Conservation (phyloP, 2,113 vertebrate genomes). For the Platichthys flesus region DNA sequence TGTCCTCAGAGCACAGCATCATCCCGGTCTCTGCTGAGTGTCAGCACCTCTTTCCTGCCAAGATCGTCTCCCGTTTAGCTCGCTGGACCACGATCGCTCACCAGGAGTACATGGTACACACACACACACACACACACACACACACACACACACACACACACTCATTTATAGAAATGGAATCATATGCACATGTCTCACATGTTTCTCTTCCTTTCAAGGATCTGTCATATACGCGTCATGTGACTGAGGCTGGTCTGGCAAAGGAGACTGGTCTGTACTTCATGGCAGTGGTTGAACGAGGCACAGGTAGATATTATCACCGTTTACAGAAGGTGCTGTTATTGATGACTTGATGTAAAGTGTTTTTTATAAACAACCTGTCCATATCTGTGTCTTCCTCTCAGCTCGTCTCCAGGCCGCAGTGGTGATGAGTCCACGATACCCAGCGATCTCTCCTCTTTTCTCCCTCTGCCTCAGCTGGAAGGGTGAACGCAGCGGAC, state of each 20-base stretch:
- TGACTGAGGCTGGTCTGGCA: constrained; percentile 88
- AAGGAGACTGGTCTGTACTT: constrained; percentile 93
- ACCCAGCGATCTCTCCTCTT: constrained; percentile 89
- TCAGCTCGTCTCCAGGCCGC: constrained; percentile 91
- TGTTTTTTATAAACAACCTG: not conserved
- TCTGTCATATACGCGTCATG: constrained; percentile 88
- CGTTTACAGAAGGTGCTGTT: not conserved
- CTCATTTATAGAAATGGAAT: not conserved
- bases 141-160: not conserved
- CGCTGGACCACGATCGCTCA: constrained; percentile 88
- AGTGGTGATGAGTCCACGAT: constrained; percentile 91
- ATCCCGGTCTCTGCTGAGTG: constrained; percentile 92
- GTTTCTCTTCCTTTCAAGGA: constrained; percentile 76
- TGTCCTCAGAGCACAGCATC: constrained; percentile 89
- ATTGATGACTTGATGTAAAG: not conserved
- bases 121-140: not conserved
- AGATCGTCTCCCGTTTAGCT: constrained; percentile 91
- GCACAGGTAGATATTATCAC: constrained; percentile 85
- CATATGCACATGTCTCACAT: not conserved
- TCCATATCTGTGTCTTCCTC: not conserved
- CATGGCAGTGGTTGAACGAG: constrained; percentile 90
- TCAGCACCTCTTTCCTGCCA: constrained; percentile 93
- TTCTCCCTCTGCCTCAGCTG: constrained; percentile 95
- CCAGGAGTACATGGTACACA: constrained; percentile 88
- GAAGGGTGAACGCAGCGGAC: constrained; percentile 93